Evolutionary conservation across 1,140 invertebrate genomes (phyloP).

Genomic region (Leptopilina boulardi): DNA sequence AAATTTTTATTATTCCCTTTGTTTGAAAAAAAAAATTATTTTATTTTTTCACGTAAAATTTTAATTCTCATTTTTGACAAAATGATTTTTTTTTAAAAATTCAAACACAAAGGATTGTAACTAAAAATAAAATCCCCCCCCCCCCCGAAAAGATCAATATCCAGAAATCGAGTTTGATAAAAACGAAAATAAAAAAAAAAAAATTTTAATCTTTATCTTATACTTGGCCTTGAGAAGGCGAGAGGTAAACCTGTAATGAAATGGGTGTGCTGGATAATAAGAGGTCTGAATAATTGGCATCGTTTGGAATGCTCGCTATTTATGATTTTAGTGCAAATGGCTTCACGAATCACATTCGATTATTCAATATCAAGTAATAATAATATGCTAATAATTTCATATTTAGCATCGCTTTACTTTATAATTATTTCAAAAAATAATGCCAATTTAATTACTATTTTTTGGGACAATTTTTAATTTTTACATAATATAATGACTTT

Average conservation of each 20-base stretch:
- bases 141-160: not conserved
- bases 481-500: too few species aligned
- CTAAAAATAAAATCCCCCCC: not conserved
- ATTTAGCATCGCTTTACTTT: not conserved
- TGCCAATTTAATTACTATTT: too few species aligned
- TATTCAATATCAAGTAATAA: not conserved
- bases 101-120: not conserved
- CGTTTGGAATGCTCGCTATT: not conserved
- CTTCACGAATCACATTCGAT: not conserved
- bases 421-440: not conserved
- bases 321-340: not conserved
- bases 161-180: not conserved
- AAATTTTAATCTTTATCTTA: not conserved
- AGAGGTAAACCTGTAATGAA: conserved; percentile 18
- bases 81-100: not conserved
- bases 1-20: too few species aligned
- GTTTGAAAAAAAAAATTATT: too few species aligned
- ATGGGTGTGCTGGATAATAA: not conserved
- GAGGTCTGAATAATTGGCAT: conserved; percentile 17
- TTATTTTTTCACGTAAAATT: too few species aligned
- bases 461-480: too few species aligned
- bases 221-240: conserved; percentile 23
- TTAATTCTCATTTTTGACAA: too few species aligned
- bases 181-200: not conserved
- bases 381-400: not conserved